Conservation (phyloP, 1,140 invertebrate genomes). For the Globodera rostochiensis region DNA sequence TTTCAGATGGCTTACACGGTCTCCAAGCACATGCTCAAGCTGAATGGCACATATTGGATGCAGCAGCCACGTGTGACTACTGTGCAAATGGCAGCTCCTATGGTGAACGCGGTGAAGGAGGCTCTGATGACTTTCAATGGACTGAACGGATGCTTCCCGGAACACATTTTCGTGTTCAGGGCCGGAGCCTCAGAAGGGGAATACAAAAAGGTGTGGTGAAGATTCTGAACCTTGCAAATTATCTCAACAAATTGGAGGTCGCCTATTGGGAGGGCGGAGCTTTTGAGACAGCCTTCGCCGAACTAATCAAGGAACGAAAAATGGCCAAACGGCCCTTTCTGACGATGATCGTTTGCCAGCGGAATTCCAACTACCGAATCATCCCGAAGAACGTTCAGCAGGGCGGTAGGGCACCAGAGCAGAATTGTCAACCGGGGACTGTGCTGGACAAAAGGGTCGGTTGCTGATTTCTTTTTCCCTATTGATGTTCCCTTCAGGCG, state of each 20-base stretch:
- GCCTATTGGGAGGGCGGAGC: constrained; percentile 13
- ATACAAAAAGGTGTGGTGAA: constrained; percentile 28
- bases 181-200: constrained; percentile 38
- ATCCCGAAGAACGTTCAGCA: constrained; percentile 23
- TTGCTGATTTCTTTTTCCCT: too few species aligned
- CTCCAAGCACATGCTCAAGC: constrained; percentile 13
- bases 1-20: constrained; percentile 41
- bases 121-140: constrained; percentile 13
- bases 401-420: constrained; percentile 21
- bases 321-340: constrained; percentile 5
- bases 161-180: constrained; percentile 36
- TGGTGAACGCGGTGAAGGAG: constrained; percentile 19
- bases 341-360: constrained; percentile 28
- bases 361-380: constrained; percentile 27
- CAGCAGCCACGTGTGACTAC: constrained; percentile 36
- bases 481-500: background rate
- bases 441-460: constrained; percentile 30
- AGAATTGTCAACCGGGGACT: constrained; percentile 37
- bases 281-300: constrained; percentile 26
- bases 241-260: constrained; percentile 11
- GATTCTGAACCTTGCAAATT: background rate
- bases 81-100: constrained; percentile 8
- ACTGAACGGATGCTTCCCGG: constrained; percentile 7
- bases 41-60: constrained; percentile 37
- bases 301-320: constrained; percentile 13